Evolutionary conservation across 2,888 invertebrate species (phyloP).

Genomic region (Patella ulyssiponensis): DNA sequence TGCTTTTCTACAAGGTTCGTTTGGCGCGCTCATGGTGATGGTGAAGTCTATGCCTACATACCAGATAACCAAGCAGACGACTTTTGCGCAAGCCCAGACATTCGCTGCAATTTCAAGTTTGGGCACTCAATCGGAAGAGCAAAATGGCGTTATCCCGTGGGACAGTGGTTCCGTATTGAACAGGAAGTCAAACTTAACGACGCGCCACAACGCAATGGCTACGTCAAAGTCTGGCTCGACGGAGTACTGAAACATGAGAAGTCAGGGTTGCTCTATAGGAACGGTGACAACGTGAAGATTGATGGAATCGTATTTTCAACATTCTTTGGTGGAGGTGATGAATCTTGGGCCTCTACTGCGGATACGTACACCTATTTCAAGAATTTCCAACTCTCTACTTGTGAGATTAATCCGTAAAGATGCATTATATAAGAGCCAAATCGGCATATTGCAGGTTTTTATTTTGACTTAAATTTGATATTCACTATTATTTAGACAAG

Average conservation of each 20-base stretch:
- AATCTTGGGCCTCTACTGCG: constrained; percentile 41
- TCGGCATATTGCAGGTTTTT: no score
- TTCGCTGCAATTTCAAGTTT: constrained; percentile 34
- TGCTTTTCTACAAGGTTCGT: constrained; percentile 59
- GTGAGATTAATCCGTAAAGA: not conserved
- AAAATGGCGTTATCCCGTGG: constrained; percentile 8
- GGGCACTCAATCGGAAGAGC: constrained; percentile 39
- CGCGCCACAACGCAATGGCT: constrained; percentile 42
- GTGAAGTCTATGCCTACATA: constrained; percentile 58
- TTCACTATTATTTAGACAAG: no score
- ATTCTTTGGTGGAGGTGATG: constrained; percentile 49
- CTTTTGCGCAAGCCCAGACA: constrained; percentile 35
- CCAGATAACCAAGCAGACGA: constrained; percentile 40
- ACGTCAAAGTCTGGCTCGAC: constrained; percentile 46
- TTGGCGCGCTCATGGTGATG: constrained; percentile 56
- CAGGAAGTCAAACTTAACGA: constrained; percentile 49
- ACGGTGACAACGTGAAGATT: constrained; percentile 35
- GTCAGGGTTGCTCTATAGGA: constrained; percentile 36
- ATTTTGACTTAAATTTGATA: no score
- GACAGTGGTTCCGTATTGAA: constrained; percentile 45
- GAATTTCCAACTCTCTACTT: constrained; percentile 37
- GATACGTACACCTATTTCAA: constrained; percentile 50
- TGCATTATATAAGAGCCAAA: no score
- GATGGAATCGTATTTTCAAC: constrained; percentile 54
- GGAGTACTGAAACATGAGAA: constrained; percentile 32